Evolutionary conservation across 2,113 vertebrate species (phyloP).

Genomic region (Stercorarius parasiticus): DNA sequence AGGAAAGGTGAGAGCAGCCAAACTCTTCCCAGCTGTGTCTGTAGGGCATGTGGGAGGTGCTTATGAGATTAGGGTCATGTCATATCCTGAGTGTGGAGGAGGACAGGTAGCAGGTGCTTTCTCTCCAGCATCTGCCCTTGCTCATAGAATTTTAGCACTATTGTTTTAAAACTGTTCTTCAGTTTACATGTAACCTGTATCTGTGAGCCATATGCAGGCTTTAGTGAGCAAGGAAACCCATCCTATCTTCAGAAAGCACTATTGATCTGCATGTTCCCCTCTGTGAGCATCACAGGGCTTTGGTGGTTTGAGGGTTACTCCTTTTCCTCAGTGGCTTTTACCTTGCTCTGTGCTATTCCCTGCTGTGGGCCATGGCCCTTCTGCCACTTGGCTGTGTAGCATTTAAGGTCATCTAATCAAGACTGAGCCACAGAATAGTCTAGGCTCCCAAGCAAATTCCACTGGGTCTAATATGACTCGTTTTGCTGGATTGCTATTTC

Average conservation of each 20-base stretch:
- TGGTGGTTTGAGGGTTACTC: neutral
- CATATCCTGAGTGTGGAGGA: neutral
- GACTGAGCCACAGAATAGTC: neutral
- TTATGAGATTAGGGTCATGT: neutral
- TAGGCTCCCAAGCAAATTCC: neutral
- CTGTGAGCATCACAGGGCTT: neutral
- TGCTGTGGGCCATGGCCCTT: neutral
- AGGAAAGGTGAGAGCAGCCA: conserved; percentile 84
- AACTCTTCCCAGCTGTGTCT: neutral
- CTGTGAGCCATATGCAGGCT: neutral
- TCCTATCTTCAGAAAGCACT: neutral
- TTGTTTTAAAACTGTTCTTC: neutral
- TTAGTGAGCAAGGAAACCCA: neutral
- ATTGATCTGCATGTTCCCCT: neutral
- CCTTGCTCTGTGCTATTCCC: neutral
- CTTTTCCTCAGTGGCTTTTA: neutral
- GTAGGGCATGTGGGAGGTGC: neutral
- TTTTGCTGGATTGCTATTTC: neutral
- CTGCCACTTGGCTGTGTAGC: neutral
- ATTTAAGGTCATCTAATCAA: neutral
- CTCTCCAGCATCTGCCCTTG: neutral
- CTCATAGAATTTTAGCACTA: neutral
- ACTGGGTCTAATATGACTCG: neutral
- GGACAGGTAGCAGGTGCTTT: neutral
- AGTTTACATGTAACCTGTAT: neutral